Base-by-base conservation (phyloP, 1,140 invertebrate species). In the Nephila pilipes region DNA sequence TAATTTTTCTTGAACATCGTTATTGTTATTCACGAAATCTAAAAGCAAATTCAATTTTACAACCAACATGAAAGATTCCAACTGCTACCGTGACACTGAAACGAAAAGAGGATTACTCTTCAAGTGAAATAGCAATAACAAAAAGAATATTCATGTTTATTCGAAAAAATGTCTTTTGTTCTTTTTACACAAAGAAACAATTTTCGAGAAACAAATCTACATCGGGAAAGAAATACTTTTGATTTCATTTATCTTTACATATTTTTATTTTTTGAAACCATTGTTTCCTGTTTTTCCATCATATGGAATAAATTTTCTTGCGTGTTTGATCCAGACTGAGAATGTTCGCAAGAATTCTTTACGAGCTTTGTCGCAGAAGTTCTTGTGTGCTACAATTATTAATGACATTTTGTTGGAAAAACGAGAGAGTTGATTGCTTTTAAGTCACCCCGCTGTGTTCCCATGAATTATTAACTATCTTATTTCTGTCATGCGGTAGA, bases 361-460 rank as follows among this genome's bases (percentile, higher is more conserved):
- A 2, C 46, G 8, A 12, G 20, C n/a, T 32, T 22, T 54, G 54
- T 25, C n/a, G 81, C 38, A 83, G 38, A 46, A 75, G 69, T 75
- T 32, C 69, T 18, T 75, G 69, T 36, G 81, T 55, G 38, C 81
- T 54, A n/a, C 54, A n/a, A 81, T 83, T 83, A 83, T 83, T 83
- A 83, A 83, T 83, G 81, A 83, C 81, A 25, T 83, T 83, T 83
- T 83, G 81, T 83, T 54, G n/a, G 46, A 54, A 83, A 46, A 55
- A 55, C 81, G 81, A 83, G 46, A 83, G 54, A 83, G 81, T 83
- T 83, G 81, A 83, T 83, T 83, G 81, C 81, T 83, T 83, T 83
- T 83, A 83, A 83, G 81, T 83, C 46, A 55, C 22, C 54, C 81
- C 25, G 29, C 54, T n/a, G 22, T 54, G n/a, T 83, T 83, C 32